Conservation (phyloP, 2,113 vertebrate species). For the Microcebus griseorufus region DNA sequence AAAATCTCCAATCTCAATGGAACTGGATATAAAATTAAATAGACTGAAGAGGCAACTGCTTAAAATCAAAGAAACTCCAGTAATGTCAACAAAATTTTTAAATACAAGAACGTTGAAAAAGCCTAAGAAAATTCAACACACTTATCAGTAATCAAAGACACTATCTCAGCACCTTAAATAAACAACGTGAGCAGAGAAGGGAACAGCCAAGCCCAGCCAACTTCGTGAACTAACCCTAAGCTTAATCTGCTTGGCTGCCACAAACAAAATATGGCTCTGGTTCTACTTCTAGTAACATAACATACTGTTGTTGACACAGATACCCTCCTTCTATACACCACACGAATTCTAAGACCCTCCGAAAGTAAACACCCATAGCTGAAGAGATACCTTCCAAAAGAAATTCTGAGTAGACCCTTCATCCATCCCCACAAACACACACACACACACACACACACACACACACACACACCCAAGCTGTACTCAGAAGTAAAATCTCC, state of each 20-base stretch:
- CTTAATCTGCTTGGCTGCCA: background rate
- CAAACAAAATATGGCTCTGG: background rate
- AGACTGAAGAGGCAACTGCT: background rate
- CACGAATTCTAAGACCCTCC: background rate
- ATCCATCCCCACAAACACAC: background rate
- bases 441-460: rapidly evolving
- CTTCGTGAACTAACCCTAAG: background rate
- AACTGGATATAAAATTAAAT: no score
- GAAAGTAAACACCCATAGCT: background rate
- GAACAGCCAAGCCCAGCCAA: background rate
- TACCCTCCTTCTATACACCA: background rate
- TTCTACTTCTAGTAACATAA: background rate
- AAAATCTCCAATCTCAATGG: background rate
- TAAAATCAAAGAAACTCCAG: background rate
- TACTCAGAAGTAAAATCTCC: background rate
- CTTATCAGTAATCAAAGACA: background rate
- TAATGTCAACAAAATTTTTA: background rate
- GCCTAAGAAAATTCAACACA: background rate
- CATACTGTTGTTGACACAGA: background rate
- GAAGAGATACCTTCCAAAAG: background rate
- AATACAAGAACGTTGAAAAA: background rate
- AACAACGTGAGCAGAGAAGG: background rate
- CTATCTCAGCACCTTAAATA: background rate
- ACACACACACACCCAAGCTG: rapidly evolving
- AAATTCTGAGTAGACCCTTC: background rate